Evolutionary conservation across 2,797 vertebrate genomes (phyloP).

Genomic region (Chromobotia macracanthus): DNA sequence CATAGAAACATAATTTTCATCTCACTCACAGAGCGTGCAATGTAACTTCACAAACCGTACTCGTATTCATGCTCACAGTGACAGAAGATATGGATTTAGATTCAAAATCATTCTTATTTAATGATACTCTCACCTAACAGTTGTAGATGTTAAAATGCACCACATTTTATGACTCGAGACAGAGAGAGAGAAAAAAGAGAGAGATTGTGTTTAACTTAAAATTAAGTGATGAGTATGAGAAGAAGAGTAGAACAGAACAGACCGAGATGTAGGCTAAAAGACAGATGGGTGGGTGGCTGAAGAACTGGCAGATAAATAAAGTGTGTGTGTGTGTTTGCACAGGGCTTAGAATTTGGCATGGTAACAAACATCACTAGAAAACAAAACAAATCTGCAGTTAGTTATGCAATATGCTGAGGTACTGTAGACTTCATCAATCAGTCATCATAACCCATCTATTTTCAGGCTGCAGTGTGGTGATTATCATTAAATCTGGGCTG

Average conservation of each 20-base stretch:
- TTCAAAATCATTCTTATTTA: slow-evolving; percentile 24
- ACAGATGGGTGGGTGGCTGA: slow-evolving; percentile 60
- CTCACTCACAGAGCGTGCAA: slow-evolving; percentile 54
- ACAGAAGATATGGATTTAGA: slow-evolving; percentile 38
- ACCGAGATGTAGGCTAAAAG: slow-evolving; percentile 55
- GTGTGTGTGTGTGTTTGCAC: slow-evolving; percentile 37
- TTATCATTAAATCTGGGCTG: background rate
- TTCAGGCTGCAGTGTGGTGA: slow-evolving; percentile 18
- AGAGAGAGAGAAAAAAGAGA: too few species aligned
- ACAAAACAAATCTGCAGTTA: slow-evolving; percentile 57
- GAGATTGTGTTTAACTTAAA: too few species aligned
- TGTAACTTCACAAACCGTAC: slow-evolving; percentile 55
- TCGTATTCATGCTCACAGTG: slow-evolving; percentile 16
- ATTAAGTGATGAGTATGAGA: slow-evolving; percentile 36
- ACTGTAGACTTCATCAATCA: slow-evolving; percentile 30
- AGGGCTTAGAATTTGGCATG: slow-evolving; percentile 42
- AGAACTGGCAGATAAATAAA: slow-evolving; percentile 48
- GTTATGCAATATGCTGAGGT: slow-evolving; percentile 40
- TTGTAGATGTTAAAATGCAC: slow-evolving; percentile 47
- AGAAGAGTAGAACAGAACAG: slow-evolving; percentile 46
- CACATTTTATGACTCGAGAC: too few species aligned
- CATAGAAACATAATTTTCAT: slow-evolving; percentile 65
- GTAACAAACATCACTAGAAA: slow-evolving; percentile 50
- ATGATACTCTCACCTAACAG: slow-evolving; percentile 15
- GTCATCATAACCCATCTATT: slow-evolving; percentile 35